Percentiles rank a stretch among this genome's conserved stretches.
Conservation (phyloP, 2,888 invertebrate genomes). For the Pristionchus mayeri region DNA sequence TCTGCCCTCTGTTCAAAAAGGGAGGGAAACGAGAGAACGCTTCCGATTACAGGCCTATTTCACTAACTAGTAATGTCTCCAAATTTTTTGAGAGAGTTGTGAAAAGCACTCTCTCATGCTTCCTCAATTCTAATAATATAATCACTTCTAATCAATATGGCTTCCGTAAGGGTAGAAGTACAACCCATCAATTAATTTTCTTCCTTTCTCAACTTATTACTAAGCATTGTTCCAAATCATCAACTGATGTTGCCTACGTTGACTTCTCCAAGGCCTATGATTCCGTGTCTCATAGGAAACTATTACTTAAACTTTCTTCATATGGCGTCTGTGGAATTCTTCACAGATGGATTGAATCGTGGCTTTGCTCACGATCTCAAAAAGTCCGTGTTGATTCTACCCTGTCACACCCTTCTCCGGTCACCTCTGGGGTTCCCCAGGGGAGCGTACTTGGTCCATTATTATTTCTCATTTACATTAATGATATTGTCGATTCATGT, state of each 20-base stretch:
- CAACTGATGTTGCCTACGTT: slow-evolving; percentile 45
- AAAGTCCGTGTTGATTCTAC: slow-evolving; percentile 34
- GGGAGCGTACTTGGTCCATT: slow-evolving; percentile 51
- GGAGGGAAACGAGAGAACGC: too few relatives aligned
- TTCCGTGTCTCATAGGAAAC: neutral
- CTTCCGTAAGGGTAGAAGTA: slow-evolving; percentile 40
- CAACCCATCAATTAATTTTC: slow-evolving; percentile 45
- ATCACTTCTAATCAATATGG: slow-evolving; percentile 43
- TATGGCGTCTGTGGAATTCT: slow-evolving; percentile 45
- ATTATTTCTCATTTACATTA: slow-evolving; percentile 49
- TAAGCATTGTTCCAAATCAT: neutral
- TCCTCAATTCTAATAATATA: too few relatives aligned
- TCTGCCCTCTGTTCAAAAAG: too few relatives aligned
- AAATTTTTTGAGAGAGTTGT: too few relatives aligned
- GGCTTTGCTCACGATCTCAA: neutral
- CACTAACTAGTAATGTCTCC: too few relatives aligned
- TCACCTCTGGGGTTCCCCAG: slow-evolving; percentile 48
- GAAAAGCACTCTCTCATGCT: too few relatives aligned
- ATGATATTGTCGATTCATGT: neutral
- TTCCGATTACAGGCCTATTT: too few relatives aligned
- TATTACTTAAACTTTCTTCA: slow-evolving; percentile 33
- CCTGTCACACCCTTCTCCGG: neutral
- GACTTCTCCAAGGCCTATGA: slow-evolving; percentile 35
- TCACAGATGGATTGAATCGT: slow-evolving; percentile 18
- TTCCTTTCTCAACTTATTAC: slow-evolving; percentile 4